These are phyloP conservation scores for Sinocyclocheilus rhinocerous DNA, from an alignment of 2,113 vertebrate genomes.

Conservation along the genomic window DNA sequence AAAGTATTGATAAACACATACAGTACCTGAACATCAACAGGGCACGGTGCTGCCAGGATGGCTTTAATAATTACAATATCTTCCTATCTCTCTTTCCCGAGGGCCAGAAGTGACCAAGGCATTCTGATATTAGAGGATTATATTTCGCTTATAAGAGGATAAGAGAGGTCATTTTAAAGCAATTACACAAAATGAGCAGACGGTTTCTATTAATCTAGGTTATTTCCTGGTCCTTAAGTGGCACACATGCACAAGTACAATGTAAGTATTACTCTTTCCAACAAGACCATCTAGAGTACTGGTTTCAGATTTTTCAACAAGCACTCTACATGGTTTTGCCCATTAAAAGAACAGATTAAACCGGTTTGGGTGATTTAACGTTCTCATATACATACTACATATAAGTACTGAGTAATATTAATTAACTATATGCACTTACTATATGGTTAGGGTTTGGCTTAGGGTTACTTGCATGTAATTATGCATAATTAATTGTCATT, in stretches of 20 bases:
- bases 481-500: too few species aligned
- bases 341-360: background rate
- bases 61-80: slow-evolving; percentile 60
- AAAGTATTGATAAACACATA: slow-evolving; percentile 59
- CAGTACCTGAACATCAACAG: slow-evolving; percentile 26
- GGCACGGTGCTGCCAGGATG: slow-evolving; percentile 56
- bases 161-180: slow-evolving; percentile 11
- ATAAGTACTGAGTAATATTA: too few species aligned
- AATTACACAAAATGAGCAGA: slow-evolving; percentile 17
- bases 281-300: background rate
- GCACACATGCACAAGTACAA: background rate
- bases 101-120: background rate
- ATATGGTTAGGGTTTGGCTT: too few species aligned
- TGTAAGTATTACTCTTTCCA: background rate
- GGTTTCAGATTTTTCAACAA: background rate
- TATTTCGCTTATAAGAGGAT: too few species aligned
- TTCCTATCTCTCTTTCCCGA: background rate
- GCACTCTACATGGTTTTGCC: background rate
- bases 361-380: too few species aligned
- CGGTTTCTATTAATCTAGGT: slow-evolving; percentile 1
- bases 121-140: background rate
- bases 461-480: too few species aligned
- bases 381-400: too few species aligned
- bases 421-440: too few species aligned
- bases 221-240: background rate